Evolutionary conservation across 2,797 vertebrate genomes (phyloP).

Genomic region (Paramormyrops hopkinsi): DNA sequence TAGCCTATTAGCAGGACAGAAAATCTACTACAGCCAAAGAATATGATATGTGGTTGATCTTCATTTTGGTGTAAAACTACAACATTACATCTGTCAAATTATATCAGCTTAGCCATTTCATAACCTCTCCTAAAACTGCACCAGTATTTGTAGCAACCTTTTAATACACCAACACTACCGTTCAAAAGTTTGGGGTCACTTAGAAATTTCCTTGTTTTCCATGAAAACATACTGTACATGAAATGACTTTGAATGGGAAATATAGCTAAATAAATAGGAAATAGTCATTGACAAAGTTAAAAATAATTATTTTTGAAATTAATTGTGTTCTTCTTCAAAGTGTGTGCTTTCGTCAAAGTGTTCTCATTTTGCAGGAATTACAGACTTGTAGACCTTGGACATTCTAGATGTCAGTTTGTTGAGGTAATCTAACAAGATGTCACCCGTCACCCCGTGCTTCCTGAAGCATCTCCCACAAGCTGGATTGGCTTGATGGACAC

Average conservation of each 20-base stretch:
- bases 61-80: not conserved
- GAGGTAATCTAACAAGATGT: not conserved
- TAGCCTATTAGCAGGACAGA: not conserved
- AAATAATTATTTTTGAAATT: not conserved
- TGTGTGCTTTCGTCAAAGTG: not conserved
- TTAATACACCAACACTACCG: not conserved
- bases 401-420: not conserved
- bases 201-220: not conserved
- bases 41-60: not conserved
- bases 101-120: not conserved
- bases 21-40: not conserved
- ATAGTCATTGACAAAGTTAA: not conserved
- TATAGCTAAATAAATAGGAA: not conserved
- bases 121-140: not conserved
- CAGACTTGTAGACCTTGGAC: not conserved
- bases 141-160: not conserved
- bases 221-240: not conserved
- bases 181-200: not conserved
- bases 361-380: not conserved
- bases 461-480: not conserved
- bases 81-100: not conserved
- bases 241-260: not conserved
- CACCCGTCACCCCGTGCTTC: not conserved
- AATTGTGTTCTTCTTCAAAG: not conserved
- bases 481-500: not conserved